Percentiles rank a stretch among this genome's conserved stretches.
phyloP scores from a whole-genome alignment of 2,113 vertebrate genomes.

The Percopsis transmontana region DNA sequence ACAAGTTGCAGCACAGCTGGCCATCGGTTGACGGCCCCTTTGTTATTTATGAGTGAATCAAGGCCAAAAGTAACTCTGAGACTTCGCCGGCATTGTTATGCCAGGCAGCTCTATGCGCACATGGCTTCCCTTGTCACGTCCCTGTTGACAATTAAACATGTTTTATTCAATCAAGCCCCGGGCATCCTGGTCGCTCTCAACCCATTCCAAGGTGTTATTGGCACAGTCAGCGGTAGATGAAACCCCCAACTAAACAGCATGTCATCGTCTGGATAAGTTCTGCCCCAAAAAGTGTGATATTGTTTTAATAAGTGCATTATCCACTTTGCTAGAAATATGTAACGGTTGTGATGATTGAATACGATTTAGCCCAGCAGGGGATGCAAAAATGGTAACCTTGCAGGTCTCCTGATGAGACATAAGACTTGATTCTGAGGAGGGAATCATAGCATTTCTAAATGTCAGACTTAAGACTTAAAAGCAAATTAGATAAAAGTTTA shows the following conservation, averaged over 20 bases:
- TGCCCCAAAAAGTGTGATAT: slow-evolving; percentile 41
- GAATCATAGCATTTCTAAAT: slow-evolving; percentile 6
- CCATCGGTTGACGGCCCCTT: slow-evolving; percentile 19
- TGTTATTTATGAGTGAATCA: slow-evolving; percentile 54
- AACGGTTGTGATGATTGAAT: slow-evolving; percentile 53
- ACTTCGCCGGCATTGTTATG: slow-evolving; percentile 48
- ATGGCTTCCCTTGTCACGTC: slow-evolving; percentile 41
- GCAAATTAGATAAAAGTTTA: not conserved
- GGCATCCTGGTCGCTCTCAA: slow-evolving; percentile 22
- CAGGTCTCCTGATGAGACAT: slow-evolving; percentile 13
- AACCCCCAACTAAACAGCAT: slow-evolving; percentile 52
- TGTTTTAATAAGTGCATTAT: slow-evolving; percentile 54
- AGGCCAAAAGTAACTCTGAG: slow-evolving; percentile 43
- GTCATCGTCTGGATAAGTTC: slow-evolving; percentile 31
- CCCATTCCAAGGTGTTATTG: slow-evolving; percentile 49
- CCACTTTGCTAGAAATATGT: slow-evolving; percentile 24
- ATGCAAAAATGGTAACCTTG: slow-evolving; percentile 21
- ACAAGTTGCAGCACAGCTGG: not conserved
- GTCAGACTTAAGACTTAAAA: slow-evolving; percentile 3
- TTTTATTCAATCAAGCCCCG: slow-evolving; percentile 71
- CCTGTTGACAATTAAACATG: slow-evolving; percentile 69
- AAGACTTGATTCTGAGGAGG: slow-evolving; percentile 28
- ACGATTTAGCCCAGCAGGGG: slow-evolving; percentile 53
- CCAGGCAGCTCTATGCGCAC: not conserved
- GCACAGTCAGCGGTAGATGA: slow-evolving; percentile 72